Evolutionary conservation across 2,888 invertebrate species (phyloP).

Genomic region (Cryptus armator): DNA sequence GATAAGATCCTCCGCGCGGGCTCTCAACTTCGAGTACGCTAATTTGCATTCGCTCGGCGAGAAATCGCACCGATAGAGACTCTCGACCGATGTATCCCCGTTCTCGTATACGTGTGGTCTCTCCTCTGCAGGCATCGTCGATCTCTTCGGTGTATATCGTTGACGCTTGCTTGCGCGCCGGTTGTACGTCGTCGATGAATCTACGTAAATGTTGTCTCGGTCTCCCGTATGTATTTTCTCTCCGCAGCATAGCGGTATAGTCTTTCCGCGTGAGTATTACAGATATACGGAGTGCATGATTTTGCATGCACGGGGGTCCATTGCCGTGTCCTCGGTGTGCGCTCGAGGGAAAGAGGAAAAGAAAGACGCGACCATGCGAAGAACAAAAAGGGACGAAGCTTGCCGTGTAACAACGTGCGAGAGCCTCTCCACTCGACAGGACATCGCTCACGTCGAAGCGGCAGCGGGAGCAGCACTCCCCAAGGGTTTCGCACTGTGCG

Average conservation of each 20-base stretch:
- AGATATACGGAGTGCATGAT: constrained; percentile 2
- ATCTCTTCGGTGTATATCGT: constrained; percentile 42
- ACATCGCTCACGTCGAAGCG: constrained; percentile 80
- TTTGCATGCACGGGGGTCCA: constrained; percentile 9
- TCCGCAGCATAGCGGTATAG: constrained; percentile 30
- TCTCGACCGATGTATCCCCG: constrained; percentile 70
- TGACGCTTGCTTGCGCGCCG: background rate
- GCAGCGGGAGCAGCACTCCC: constrained; percentile 68
- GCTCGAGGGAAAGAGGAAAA: constrained; percentile 8
- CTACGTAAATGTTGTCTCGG: constrained; percentile 59
- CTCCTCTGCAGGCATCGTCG: constrained; percentile 39
- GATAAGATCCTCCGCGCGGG: constrained; percentile 79
- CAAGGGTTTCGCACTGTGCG: constrained; percentile 26
- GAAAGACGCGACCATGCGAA: constrained; percentile 21
- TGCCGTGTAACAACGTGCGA: constrained; percentile 72
- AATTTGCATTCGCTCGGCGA: constrained; percentile 75
- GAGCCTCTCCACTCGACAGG: constrained; percentile 76
- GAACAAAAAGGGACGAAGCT: constrained; percentile 48
- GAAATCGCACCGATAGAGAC: constrained; percentile 56
- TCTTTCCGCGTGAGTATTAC: constrained; percentile 14
- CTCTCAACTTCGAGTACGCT: constrained; percentile 75
- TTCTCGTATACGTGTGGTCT: constrained; percentile 62
- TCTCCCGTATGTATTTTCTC: constrained; percentile 51
- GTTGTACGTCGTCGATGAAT: constrained; percentile 59
- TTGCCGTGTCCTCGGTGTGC: constrained; percentile 20